Evolutionary conservation across 1,140 invertebrate genomes (phyloP).

Genomic region (Euura saliciscinereae): DNA sequence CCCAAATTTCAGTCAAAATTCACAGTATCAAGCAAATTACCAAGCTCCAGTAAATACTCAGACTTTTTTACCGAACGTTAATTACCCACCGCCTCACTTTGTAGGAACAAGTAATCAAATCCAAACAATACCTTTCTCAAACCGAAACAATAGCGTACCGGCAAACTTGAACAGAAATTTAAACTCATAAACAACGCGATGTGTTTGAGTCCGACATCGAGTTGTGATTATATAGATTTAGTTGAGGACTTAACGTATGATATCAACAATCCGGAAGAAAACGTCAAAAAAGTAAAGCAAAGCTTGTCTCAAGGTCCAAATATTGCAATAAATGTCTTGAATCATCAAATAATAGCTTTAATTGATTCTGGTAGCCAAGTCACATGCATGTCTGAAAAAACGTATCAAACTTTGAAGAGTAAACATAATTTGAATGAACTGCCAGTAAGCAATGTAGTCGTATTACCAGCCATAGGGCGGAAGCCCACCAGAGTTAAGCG

Average conservation of each 20-base stretch:
- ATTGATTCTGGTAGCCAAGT: conserved; percentile 18
- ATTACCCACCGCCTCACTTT: not conserved
- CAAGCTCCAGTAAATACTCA: not conserved
- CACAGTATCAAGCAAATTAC: not conserved
- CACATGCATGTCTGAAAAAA: conserved; percentile 23
- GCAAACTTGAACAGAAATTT: not conserved
- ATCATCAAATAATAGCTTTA: not conserved
- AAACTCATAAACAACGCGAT: not conserved
- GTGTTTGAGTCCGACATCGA: not conserved
- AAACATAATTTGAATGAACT: conserved; percentile 7
- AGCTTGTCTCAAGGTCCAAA: not conserved
- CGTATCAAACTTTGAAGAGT: conserved; percentile 16
- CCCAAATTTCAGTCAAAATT: not conserved
- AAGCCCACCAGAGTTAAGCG: conserved; percentile 15
- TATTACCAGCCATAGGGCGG: conserved; percentile 15
- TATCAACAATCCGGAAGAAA: not conserved
- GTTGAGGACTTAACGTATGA: not conserved
- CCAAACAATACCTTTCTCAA: not conserved
- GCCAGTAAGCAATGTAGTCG: conserved; percentile 13
- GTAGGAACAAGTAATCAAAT: not conserved
- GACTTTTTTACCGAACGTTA: not conserved
- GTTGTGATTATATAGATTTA: not conserved
- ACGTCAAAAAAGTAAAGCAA: not conserved
- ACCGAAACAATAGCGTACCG: not conserved
- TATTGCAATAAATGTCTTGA: not conserved